These are phyloP conservation scores for Procambarus virginalis DNA, from an alignment of 1,140 invertebrate species.

Conservation along the genomic window DNA sequence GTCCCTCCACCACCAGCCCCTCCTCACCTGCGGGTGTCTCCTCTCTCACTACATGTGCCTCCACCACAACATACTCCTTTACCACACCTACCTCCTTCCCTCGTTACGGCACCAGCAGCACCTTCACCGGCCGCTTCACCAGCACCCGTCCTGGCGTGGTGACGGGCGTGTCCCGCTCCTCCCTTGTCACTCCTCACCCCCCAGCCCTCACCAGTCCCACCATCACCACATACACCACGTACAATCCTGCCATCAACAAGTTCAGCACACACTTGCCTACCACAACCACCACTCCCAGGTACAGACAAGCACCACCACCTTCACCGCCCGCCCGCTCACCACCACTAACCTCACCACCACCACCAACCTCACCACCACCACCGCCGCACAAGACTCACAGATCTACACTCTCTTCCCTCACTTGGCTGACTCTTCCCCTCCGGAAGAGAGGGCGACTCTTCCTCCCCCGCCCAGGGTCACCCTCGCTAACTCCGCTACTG, in stretches of 20 bases:
- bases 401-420: slow-evolving; percentile 40
- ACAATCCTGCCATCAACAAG: slow-evolving; percentile 40
- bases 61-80: background rate
- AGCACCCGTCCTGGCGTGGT: slow-evolving; percentile 26
- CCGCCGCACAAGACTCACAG: slow-evolving; percentile 2
- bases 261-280: slow-evolving; percentile 44
- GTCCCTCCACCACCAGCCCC: background rate
- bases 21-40: background rate
- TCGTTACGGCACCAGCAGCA: slow-evolving; percentile 27
- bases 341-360: background rate
- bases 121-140: slow-evolving; percentile 18
- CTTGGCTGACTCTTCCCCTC: background rate
- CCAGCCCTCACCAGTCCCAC: slow-evolving; percentile 28
- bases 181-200: slow-evolving; percentile 7
- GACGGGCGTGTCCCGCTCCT: slow-evolving; percentile 14
- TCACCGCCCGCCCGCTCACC: slow-evolving; percentile 12
- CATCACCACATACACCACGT: slow-evolving; percentile 51
- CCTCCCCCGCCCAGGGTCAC: slow-evolving; percentile 52
- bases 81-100: slow-evolving; percentile 14
- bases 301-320: background rate
- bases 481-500: slow-evolving; percentile 22
- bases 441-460: background rate
- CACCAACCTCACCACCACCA: slow-evolving; percentile 8
- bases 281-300: slow-evolving; percentile 6
- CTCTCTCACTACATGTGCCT: background rate